Conservation (phyloP, 2,888 invertebrate species). For the Operophtera brumata region DNA sequence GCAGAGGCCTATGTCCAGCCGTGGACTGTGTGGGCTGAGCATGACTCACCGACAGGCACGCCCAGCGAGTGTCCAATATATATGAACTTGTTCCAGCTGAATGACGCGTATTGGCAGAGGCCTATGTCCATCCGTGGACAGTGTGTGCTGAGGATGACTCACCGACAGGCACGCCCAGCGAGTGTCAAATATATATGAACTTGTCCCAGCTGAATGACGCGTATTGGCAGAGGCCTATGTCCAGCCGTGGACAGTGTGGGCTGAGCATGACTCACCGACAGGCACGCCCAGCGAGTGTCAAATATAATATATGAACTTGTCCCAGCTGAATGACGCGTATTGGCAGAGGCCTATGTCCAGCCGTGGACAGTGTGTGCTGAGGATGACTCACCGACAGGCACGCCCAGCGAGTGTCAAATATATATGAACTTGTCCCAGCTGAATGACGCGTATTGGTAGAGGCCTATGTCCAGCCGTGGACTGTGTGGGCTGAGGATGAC, state of each 20-base stretch:
- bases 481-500: slow-evolving; percentile 40
- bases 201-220: no score
- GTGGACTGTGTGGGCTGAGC: slow-evolving; percentile 39
- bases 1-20: slow-evolving; percentile 50
- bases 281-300: no score
- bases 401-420: no score
- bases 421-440: no score
- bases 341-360: slow-evolving; percentile 51
- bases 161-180: no score
- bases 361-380: slow-evolving; percentile 37
- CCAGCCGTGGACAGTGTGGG: slow-evolving; percentile 44
- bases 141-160: slow-evolving; percentile 39
- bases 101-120: slow-evolving; percentile 44
- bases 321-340: slow-evolving; percentile 42
- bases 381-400: slow-evolving; percentile 62
- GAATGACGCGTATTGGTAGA: slow-evolving; percentile 40
- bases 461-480: slow-evolving; percentile 51
- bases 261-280: slow-evolving; percentile 60
- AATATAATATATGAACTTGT: no score
- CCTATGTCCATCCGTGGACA: slow-evolving; percentile 48
- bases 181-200: no score
- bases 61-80: no score
- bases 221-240: slow-evolving; percentile 46
- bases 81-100: no score
- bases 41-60: slow-evolving; percentile 62